Evolutionary conservation across 2,888 invertebrate genomes (phyloP).

Genomic region (Thyatira batis): DNA sequence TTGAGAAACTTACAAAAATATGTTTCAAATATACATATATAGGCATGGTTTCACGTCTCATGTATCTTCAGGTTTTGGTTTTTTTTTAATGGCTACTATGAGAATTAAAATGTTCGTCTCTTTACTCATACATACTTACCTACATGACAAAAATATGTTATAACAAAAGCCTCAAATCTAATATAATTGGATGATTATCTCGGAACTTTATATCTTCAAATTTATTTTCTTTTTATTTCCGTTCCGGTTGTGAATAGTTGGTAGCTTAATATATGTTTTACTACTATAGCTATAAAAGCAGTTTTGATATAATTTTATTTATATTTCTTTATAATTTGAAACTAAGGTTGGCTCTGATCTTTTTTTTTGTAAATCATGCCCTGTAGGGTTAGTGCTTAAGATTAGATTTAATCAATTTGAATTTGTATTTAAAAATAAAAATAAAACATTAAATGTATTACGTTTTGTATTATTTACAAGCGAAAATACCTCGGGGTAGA

Average conservation of each 20-base stretch:
- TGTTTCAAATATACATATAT: no score
- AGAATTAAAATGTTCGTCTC: no score
- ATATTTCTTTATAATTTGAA: constrained; percentile 23
- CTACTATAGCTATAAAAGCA: constrained; percentile 7
- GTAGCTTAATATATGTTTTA: constrained; percentile 4
- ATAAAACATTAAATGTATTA: constrained; percentile 11
- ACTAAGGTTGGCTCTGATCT: constrained; percentile 20
- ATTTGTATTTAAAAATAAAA: constrained; percentile 45
- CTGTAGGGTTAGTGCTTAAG: constrained; percentile 42
- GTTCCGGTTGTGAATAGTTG: constrained; percentile 50
- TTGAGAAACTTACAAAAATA: no score
- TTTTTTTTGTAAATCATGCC: constrained; percentile 18
- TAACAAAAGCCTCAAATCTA: no score
- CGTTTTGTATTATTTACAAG: constrained; percentile 3
- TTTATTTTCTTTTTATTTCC: constrained; percentile 20
- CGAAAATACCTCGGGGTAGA: no score
- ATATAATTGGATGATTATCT: constrained; percentile 14
- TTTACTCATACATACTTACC: no score
- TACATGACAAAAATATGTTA: constrained; percentile 15
- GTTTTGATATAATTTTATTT: constrained; percentile 9
- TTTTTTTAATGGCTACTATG: no score
- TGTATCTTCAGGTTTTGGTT: no score
- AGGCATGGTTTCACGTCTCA: no score
- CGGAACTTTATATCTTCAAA: constrained; percentile 15
- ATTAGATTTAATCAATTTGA: constrained; percentile 46